Conservation (phyloP, 2,888 invertebrate genomes). For the Trissonchulus latispiculum region DNA sequence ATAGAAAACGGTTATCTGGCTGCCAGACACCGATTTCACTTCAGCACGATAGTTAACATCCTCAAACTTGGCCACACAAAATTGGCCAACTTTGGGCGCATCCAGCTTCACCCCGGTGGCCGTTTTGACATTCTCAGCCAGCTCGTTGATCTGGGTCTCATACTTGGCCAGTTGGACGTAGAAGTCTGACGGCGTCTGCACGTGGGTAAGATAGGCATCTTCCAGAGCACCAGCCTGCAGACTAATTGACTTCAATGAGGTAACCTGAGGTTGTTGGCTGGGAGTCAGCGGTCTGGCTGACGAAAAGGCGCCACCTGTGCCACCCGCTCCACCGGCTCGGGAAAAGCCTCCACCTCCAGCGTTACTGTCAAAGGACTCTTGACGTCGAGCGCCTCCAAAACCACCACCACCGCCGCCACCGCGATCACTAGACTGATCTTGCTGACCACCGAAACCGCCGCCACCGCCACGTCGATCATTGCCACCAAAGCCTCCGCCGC, state of each 20-base stretch:
- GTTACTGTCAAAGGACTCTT: too few relatives aligned
- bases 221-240: not conserved
- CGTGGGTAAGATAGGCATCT: constrained; percentile 4
- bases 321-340: too few relatives aligned
- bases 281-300: too few relatives aligned
- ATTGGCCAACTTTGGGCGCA: not conserved
- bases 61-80: not conserved
- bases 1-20: not conserved
- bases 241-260: not conserved
- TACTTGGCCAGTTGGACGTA: constrained; percentile 11
- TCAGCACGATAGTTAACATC: not conserved
- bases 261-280: not conserved
- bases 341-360: not conserved
- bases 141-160: not conserved
- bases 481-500: not conserved
- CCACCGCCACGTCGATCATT: not conserved
- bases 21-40: not conserved
- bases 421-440: not conserved
- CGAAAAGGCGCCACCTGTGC: too few relatives aligned
- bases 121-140: not conserved
- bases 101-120: not conserved
- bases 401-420: not conserved
- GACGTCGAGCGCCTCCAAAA: not conserved
- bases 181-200: constrained; percentile 1
- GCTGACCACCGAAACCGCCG: not conserved